Base-by-base conservation (phyloP, 53 echinoderm and acorn worm genomes). In the Paracentrotus lividus region DNA sequence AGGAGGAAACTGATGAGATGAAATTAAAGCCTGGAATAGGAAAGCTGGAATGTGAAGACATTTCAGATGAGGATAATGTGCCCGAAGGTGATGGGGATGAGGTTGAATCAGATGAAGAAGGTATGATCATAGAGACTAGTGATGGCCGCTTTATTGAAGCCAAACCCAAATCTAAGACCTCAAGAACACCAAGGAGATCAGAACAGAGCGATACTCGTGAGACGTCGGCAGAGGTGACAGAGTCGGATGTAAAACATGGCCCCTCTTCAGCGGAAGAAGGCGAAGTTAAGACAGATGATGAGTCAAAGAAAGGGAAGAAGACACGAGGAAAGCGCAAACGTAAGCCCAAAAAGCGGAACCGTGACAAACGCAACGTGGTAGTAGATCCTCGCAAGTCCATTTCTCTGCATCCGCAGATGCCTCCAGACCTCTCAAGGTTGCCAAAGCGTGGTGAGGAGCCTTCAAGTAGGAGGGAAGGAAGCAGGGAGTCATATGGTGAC, bases 211-310 rank as follows among this genome's bases (percentile, higher is more conserved):
- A 44, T 4, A 52, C 13, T 10, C 64, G 33, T 29, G 21, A 44
- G 12, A 51, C 43, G 4, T 31, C 69, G 8, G 32, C 34, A 15
- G 90, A 44, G 56, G 65, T 42, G 21, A 59, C 90, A 44, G 88
- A 88, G 59, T 57, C 88, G 44, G 90, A 27, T 44, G 72, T 49
- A 12, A 93, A 94, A 5, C 85, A 75, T 47, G 94, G 93, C 23
- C 91, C 94, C 34, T 97, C 96, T 8, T 95, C 97, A 3, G 96
- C 94, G 9, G 97, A 97, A 36, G 97, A 97, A 93, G 97, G 97
- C 23, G 97, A 97, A 64, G 96, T 97, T 0, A 96, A 97, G 67
- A 95, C 94, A 32, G 97, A 96, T 78, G 96, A 97, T 16, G 95
- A 97, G 36, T 72, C 95, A 0, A 92, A 93, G 66, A 90, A 93